Conservation (phyloP, 1,140 invertebrate species). For the Drosophila jambulina region DNA sequence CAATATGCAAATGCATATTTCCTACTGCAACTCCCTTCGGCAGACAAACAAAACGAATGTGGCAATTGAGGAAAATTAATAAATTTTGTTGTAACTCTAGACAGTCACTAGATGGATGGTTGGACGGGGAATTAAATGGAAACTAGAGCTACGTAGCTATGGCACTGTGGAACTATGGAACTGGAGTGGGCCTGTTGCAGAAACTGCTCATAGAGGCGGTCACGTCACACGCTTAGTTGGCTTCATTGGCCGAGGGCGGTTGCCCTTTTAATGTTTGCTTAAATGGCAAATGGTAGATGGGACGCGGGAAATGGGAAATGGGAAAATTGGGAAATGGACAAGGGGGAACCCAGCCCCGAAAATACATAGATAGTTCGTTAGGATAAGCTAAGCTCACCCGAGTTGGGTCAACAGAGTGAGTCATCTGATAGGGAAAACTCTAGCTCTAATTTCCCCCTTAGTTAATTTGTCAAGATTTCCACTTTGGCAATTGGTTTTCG, state of each 20-base stretch:
- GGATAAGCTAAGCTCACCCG: constrained; percentile 39
- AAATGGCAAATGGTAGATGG: constrained; percentile 40
- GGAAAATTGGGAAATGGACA: constrained; percentile 11
- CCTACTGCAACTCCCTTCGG: constrained; percentile 27
- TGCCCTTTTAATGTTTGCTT: constrained; percentile 54
- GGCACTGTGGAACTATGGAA: neutral
- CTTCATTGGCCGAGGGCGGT: constrained; percentile 61
- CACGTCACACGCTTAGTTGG: constrained; percentile 77
- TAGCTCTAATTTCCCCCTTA: neutral
- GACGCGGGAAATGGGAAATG: constrained; percentile 29
- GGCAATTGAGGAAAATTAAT: constrained; percentile 70
- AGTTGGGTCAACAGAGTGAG: constrained; percentile 41
- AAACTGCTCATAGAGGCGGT: constrained; percentile 36
- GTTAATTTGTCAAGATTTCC: constrained; percentile 72
- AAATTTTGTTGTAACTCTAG: constrained; percentile 67
- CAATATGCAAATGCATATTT: constrained; percentile 56
- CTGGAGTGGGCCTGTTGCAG: constrained; percentile 16
- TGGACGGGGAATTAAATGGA: constrained; percentile 36
- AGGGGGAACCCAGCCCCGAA: constrained; percentile 19
- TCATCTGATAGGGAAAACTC: constrained; percentile 48
- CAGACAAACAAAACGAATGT: constrained; percentile 53
- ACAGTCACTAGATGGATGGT: constrained; percentile 2
- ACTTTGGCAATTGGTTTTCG: constrained; percentile 30
- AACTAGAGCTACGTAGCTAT: constrained; percentile 40
- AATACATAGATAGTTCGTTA: constrained; percentile 27